Base-by-base conservation (phyloP, 1,140 invertebrate genomes). In the Caenorhabditis tropicalis region DNA sequence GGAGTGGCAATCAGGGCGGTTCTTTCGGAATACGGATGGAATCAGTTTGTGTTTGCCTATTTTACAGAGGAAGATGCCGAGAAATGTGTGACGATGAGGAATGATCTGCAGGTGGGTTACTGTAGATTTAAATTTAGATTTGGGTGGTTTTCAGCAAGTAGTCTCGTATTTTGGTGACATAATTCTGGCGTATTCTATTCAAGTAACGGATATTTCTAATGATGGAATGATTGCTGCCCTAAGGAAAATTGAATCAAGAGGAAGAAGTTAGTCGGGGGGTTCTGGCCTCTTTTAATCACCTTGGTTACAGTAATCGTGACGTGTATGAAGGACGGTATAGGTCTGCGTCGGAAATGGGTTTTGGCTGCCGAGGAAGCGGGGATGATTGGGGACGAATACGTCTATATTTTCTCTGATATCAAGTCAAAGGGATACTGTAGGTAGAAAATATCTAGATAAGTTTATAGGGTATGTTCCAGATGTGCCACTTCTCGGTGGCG, bases 331-430 rank as follows among this genome's bases (percentile, higher is more conserved):
- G 83, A 84, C 29, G 74, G 49, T 24, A 74, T 65, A 12, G 70
- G 65, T 5, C 48, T 74, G 1, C 70, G 79, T 19, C 65, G 83
- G 21, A 84, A 79, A 24, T 56, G 70, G 33, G 36, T 84, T 9
- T 39, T 84, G 79, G 83, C 83, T 24, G 83, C 83, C 2, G 33
- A 74, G 12, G 83, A 84, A 29, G 46, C 43, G 27, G 65, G 70
- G 80, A 84, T 84, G 83, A 51, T 84, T 60, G 65, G 49, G 0
- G 83, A 79, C 46, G 83, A 84, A 31, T 84, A 65, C 7, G 83
- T 84, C 43, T 84, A 84, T 31, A 60, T 84, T n/a, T 84, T 84
- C 48, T 39, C 83, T 19, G 83, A 65, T 33, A 36, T 65, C 12
- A 84, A 84, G 31, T 49, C 83, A 19, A 74, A 74, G 21, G 65